Base-by-base conservation (phyloP, 2,888 invertebrate genomes). In the Byasa hedistus region DNA sequence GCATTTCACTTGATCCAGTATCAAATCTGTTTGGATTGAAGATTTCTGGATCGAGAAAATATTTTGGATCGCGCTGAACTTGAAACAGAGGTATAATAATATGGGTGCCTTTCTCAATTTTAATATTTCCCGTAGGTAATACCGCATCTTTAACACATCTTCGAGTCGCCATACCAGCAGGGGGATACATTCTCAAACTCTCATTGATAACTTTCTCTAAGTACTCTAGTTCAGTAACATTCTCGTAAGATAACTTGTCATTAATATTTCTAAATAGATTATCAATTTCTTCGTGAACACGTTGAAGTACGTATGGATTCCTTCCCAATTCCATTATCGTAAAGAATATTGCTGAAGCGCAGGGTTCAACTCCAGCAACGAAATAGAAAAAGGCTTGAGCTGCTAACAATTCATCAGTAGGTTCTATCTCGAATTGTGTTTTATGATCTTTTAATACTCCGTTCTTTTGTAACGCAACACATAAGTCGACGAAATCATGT, bases 1-100 rank as follows among this genome's bases (percentile, higher is more conserved):
- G n/a, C n/a, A 8, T 21, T n/a, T 52, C 21, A 5, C 10, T 21
- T 19, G 8, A 21, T 52, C 8, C 19, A 7, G n/a, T 52, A 22
- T 69, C 69, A 71, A 86, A 86, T 58, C 90, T 79, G 3, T 90
- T 86, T 2, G 91, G 91, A 65, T 87, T 79, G 71, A 90, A 48
- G 5, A 10, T 24, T 3, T 48, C 23, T 17, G 59, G 59, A 22
- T 59, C 24, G 17, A 48, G 59, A 91, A 2, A 90, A 70, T 85
- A 83, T 56, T 85, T 77, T 0, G 86, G 81, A 68, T 92, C 91
- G 54, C 82, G 80, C 65, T 92, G 92, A 23, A 86, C 65, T 17
- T 83, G 83, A 48, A 72, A 83, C 36, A 86, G 69, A 1, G 89
- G 82, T 2, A 79, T 75, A 21, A 76, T 72, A 15, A 91, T 73